Evolutionary conservation across 53 echinoderm and acorn worm genomes (phyloP), one percentile per base, ranked within the genome.

Genomic region (Echinometra lucunter): DNA sequence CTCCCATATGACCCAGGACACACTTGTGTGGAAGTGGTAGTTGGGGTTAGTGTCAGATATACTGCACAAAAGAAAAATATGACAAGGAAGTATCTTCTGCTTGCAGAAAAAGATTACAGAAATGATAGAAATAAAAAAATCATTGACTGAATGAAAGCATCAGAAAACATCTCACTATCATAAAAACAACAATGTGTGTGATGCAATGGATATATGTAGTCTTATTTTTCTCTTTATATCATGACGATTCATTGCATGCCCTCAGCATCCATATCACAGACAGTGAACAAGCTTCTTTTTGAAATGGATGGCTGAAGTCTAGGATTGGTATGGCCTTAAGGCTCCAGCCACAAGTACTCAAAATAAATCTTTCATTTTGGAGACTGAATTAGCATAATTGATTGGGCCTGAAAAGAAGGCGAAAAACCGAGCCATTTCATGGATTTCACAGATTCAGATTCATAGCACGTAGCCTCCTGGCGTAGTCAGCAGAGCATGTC

Each of bases 351-450:
- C 21, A 78, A 19, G 11, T 38, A 42, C 42, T 78, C 42, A 78
- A 38, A 40, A 42, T 19, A 78, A 42, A 42, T 40, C 78, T 78
- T 35, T 78, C 78, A 78, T 78, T 78, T 78, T 78, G 42, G 40
- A 42, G 40, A 42, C 23, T 6, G 42, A 78, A 78, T 78, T 78
- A 78, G 78, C 78, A 78, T 78, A 78, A 78, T 78, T 78, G 78
- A 78, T 78, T 78, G 78, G 72, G 42, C 78, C 42, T 19, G 78
- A 19, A 42, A 42, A 78, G 8, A 42, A 78, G 78, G 21, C 38
- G 35, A 9, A 42, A 78, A 78, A 78, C 42, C 13, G 40, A 78
- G 78, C 21, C 38, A 78, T 17, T 16, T 38, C 21, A 38, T 30
- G 6, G 37, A 78, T 78, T 35, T 38, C 78, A 78, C 16, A 38